These are phyloP conservation scores for Bucorvus abyssinicus DNA, from an alignment of 2,797 vertebrate species.

Conservation along the genomic window DNA sequence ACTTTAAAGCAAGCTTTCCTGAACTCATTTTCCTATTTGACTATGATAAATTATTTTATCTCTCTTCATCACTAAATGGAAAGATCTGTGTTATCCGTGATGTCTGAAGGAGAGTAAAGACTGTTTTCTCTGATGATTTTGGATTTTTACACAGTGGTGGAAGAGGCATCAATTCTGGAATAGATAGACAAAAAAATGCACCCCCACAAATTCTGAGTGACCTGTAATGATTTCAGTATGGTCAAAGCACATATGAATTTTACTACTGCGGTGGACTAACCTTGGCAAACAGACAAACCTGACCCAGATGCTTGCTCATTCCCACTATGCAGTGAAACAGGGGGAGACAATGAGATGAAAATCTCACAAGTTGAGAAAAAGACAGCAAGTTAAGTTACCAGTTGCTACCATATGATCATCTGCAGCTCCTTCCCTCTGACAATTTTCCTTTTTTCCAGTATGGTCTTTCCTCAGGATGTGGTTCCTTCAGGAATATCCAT, in stretches of 20 bases:
- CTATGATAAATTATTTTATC: not conserved
- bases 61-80: not conserved
- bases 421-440: not conserved
- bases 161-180: not conserved
- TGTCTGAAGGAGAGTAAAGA: not conserved
- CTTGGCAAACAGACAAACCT: not conserved
- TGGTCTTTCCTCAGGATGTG: fast-evolving
- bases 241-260: not conserved
- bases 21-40: not conserved
- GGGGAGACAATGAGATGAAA: not conserved
- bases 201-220: not conserved
- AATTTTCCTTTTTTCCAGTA: not conserved
- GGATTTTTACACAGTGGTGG: not conserved
- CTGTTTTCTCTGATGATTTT: not conserved
- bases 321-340: not conserved
- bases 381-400: not conserved
- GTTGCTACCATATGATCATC: not conserved
- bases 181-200: not conserved
- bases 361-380: not conserved
- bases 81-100: not conserved
- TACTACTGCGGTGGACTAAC: not conserved
- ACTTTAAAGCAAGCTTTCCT: not conserved
- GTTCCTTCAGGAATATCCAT: not conserved
- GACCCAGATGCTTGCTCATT: not conserved
- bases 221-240: not conserved